A percentile compares a stretch with the other conserved stretches of the same genome.
Conservation (phyloP, 2,797 vertebrate species). For the Tangara arthus region DNA sequence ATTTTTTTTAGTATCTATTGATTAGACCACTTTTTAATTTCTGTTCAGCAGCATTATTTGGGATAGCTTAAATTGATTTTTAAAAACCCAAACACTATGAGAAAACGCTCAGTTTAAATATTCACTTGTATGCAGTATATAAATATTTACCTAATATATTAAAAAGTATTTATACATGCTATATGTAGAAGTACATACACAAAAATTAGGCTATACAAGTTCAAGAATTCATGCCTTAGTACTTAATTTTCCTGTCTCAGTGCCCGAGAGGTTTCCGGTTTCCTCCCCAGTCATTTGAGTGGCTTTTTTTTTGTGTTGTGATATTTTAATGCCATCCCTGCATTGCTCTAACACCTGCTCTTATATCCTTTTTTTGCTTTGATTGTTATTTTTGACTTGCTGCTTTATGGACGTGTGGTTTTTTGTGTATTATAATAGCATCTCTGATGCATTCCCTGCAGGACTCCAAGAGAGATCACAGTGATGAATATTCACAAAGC, state of each 20-base stretch:
- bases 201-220: neutral
- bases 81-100: neutral
- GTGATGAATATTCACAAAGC: conserved; percentile 95
- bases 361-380: neutral
- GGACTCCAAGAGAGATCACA: conserved; percentile 91
- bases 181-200: neutral
- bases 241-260: neutral
- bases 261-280: neutral
- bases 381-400: neutral
- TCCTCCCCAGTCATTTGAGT: neutral
- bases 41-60: neutral
- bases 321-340: neutral
- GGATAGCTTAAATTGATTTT: neutral
- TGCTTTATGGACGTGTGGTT: neutral
- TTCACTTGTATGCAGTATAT: neutral
- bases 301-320: neutral
- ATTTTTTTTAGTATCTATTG: neutral
- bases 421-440: conserved; percentile 5
- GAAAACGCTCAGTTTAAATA: neutral
- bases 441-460: conserved; percentile 69
- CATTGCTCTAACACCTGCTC: neutral
- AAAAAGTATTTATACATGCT: neutral
- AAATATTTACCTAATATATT: neutral
- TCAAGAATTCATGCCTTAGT: neutral
- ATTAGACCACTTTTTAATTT: neutral